Percentiles rank a stretch among this genome's conserved stretches.
These are phyloP conservation scores for Caenorhabditis imperialis DNA, from an alignment of 2,888 invertebrate species.

Conservation along the genomic window DNA sequence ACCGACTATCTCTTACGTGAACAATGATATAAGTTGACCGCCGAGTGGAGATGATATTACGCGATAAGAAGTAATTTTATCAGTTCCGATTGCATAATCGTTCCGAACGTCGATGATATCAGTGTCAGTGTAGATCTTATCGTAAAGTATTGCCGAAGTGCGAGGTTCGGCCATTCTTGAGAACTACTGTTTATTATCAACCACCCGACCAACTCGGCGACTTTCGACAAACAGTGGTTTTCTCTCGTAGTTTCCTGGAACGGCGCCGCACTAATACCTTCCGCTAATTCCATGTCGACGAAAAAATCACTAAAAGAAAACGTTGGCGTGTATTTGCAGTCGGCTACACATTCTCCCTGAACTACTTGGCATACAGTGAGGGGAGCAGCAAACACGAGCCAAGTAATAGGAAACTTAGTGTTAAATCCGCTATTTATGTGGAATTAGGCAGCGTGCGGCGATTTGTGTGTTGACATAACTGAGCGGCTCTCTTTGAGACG, in stretches of 20 bases:
- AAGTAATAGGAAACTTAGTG: slow-evolving; percentile 29
- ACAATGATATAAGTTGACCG: slow-evolving; percentile 1
- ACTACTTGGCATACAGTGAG: slow-evolving; percentile 22
- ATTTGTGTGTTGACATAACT: slow-evolving; percentile 21
- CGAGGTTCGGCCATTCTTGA: too few species aligned
- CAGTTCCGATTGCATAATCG: slow-evolving; percentile 18
- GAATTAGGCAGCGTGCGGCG: slow-evolving; percentile 22
- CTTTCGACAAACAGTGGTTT: slow-evolving; percentile 4
- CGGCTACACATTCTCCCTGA: slow-evolving; percentile 10
- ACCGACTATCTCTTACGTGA: not conserved
- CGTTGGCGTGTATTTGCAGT: slow-evolving; percentile 17
- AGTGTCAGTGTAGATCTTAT: too few species aligned
- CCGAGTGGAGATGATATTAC: slow-evolving; percentile 3
- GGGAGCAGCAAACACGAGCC: slow-evolving; percentile 24
- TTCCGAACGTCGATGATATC: too few species aligned
- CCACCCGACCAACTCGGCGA: slow-evolving; percentile 5
- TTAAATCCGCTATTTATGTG: slow-evolving; percentile 29
- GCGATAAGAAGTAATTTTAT: slow-evolving; percentile 18
- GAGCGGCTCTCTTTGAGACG: not conserved
- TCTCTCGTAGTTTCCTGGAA: too few species aligned
- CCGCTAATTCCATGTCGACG: too few species aligned
- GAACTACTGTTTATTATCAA: too few species aligned
- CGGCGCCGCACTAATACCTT: too few species aligned
- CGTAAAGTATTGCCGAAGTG: too few species aligned
- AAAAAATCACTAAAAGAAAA: too few species aligned